phyloP scores from a whole-genome alignment of 2,113 vertebrate species.

The Pandion haliaetus region DNA sequence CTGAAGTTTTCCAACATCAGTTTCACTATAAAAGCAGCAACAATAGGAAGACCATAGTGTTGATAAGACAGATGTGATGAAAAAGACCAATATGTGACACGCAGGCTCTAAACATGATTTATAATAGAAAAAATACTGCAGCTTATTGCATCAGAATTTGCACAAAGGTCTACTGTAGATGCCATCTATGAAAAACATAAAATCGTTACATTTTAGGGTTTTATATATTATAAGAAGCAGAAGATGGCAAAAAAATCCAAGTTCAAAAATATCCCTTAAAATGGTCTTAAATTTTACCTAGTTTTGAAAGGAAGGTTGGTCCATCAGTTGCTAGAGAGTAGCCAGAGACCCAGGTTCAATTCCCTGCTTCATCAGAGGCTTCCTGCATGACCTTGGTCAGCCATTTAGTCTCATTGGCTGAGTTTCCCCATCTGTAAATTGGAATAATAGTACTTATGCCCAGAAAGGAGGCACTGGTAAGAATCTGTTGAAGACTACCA shows the following conservation, averaged over 20 bases:
- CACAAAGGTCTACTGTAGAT: neutral
- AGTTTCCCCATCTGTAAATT: slow-evolving; percentile 27
- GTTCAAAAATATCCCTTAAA: neutral
- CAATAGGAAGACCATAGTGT: neutral
- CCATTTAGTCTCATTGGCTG: slow-evolving; percentile 18
- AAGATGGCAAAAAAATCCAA: neutral
- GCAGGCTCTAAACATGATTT: neutral
- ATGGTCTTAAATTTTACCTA: slow-evolving; percentile 33
- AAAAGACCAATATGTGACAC: neutral
- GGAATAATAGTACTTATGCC: slow-evolving; percentile 41
- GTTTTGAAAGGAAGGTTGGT: slow-evolving; percentile 23
- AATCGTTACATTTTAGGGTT: neutral
- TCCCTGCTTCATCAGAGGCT: slow-evolving; percentile 30
- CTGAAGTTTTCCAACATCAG: neutral
- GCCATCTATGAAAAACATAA: neutral
- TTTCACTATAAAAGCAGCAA: neutral
- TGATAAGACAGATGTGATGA: neutral
- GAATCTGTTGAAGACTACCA: neutral
- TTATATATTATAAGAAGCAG: neutral
- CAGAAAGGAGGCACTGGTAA: neutral
- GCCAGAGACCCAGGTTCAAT: slow-evolving; percentile 11
- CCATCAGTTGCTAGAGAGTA: slow-evolving; percentile 19
- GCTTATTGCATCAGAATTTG: neutral
- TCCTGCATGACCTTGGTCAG: slow-evolving; percentile 16
- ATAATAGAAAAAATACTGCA: neutral